A percentile compares a stretch with the other conserved stretches of the same genome.
Conservation (phyloP, 2,113 vertebrate genomes). For the Alethe castanea region DNA sequence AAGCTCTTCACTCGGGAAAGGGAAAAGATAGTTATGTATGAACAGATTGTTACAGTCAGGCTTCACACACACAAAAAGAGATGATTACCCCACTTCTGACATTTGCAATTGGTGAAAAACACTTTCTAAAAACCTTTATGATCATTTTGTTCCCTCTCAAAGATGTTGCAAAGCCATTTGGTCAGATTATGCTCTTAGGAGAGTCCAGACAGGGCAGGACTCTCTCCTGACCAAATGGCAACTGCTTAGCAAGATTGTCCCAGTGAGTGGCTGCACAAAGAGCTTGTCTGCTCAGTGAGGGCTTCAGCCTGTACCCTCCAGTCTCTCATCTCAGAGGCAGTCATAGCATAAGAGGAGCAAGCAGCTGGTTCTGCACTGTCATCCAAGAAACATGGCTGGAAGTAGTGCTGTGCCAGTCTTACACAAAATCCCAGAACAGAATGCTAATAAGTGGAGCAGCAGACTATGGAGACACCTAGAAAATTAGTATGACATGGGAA, state of each 20-base stretch:
- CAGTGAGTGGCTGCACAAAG: not conserved
- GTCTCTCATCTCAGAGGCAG: not conserved
- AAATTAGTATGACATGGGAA: not conserved
- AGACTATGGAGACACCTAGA: not conserved
- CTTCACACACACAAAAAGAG: not conserved
- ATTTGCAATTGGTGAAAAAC: not conserved
- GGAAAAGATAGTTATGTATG: not conserved
- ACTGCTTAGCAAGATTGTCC: not conserved
- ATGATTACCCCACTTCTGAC: not conserved
- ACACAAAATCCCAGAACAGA: not conserved
- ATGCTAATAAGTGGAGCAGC: not conserved
- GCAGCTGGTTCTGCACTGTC: not conserved
- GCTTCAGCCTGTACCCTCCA: not conserved
- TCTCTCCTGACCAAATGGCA: not conserved
- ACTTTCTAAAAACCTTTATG: not conserved
- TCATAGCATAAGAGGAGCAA: not conserved
- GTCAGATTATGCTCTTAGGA: not conserved
- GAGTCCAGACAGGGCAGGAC: not conserved
- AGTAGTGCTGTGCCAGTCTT: not conserved
- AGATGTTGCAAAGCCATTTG: not conserved
- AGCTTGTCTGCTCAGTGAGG: not conserved
- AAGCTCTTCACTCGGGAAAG: not conserved
- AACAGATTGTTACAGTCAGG: not conserved
- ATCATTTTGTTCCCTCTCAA: not conserved
- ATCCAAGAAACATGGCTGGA: not conserved